phyloP scores from a whole-genome alignment of 2,888 invertebrate species.

The Eristalis pertinax region DNA sequence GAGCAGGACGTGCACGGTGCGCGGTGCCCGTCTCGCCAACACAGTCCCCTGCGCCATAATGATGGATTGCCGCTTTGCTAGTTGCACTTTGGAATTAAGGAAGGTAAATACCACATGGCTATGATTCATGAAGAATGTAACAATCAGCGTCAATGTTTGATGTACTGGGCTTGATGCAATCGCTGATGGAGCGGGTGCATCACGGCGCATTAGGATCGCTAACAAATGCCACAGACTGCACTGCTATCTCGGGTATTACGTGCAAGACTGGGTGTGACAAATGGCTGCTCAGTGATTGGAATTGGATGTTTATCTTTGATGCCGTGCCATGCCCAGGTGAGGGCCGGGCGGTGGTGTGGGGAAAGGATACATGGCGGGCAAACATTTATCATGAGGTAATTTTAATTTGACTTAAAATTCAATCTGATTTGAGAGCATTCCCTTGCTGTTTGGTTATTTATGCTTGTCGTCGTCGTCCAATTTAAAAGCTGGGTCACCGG shows the following conservation, averaged over 20 bases:
- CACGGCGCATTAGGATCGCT: constrained; percentile 52
- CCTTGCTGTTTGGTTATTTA: not conserved
- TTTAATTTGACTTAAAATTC: constrained; percentile 50
- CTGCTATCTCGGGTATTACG: constrained; percentile 25
- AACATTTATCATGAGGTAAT: constrained; percentile 55
- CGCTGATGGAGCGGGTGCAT: constrained; percentile 44
- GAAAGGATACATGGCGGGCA: constrained; percentile 22
- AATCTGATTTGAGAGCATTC: not conserved
- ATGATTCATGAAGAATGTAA: constrained; percentile 69
- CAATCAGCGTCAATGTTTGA: constrained; percentile 72
- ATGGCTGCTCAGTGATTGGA: constrained; percentile 52
- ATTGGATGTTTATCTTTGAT: constrained; percentile 48
- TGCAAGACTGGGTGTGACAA: constrained; percentile 63
- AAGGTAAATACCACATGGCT: constrained; percentile 66
- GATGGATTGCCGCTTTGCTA: constrained; percentile 67
- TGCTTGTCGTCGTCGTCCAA: not conserved
- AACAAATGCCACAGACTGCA: constrained; percentile 38
- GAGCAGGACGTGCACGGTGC: too few species aligned
- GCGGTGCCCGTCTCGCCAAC: constrained; percentile 37
- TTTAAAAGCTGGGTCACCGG: not conserved
- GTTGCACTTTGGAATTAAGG: constrained; percentile 62
- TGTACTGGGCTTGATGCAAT: constrained; percentile 68
- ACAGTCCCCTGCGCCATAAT: constrained; percentile 46
- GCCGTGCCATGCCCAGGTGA: constrained; percentile 24
- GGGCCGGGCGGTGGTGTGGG: not conserved